Evolutionary conservation across 1,140 invertebrate genomes (phyloP).

Genomic region (Musca domestica): DNA sequence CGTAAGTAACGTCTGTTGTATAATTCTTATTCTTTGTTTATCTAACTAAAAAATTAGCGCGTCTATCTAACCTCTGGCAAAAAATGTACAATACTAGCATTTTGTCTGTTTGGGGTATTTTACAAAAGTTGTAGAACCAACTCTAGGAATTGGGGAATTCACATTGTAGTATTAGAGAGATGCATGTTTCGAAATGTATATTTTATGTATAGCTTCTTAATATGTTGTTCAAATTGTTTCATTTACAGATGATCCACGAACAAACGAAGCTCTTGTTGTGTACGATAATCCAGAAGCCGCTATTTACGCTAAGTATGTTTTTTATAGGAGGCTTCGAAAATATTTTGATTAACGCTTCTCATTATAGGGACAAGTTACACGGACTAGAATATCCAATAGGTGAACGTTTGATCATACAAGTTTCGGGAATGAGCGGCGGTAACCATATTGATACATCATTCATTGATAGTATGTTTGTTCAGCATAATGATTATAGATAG

Average conservation of each 20-base stretch:
- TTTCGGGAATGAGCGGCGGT: slow-evolving; percentile 53
- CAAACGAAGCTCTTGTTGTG: slow-evolving; percentile 61
- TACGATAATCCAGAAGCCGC: slow-evolving; percentile 75
- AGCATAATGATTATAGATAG: background rate
- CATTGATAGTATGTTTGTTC: slow-evolving; percentile 37
- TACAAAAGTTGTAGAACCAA: background rate
- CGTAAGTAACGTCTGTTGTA: slow-evolving; percentile 29
- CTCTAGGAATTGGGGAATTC: background rate
- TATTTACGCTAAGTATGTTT: slow-evolving; percentile 61
- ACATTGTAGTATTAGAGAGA: background rate
- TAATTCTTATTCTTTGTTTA: background rate
- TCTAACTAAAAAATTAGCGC: background rate
- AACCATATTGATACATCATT: slow-evolving; percentile 46
- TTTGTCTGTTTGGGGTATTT: background rate
- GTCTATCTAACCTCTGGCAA: background rate
- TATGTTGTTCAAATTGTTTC: background rate
- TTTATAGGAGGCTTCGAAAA: background rate
- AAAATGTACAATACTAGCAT: background rate
- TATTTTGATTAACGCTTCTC: background rate
- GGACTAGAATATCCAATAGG: slow-evolving; percentile 86
- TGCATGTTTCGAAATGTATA: background rate
- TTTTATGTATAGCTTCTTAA: background rate
- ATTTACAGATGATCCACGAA: slow-evolving; percentile 40
- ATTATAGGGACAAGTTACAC: slow-evolving; percentile 73
- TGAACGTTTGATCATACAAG: slow-evolving; percentile 73